Conservation (phyloP, 2,113 vertebrate species). For the Phoenicopterus ruber region DNA sequence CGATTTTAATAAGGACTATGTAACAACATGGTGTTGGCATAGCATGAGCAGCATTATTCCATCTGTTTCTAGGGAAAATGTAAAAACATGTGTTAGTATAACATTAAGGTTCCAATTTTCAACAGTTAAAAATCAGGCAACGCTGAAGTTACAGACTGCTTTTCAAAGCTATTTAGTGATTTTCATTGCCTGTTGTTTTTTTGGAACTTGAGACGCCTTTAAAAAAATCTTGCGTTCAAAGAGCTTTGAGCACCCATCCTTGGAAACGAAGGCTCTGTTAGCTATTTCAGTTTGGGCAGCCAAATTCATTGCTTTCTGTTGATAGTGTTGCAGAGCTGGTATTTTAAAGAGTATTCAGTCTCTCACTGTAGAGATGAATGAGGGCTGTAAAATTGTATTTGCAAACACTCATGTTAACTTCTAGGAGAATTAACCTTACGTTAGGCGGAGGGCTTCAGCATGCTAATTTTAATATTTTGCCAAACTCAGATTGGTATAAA, state of each 20-base stretch:
- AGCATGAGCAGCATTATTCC: conserved; percentile 48
- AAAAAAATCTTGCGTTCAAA: neutral
- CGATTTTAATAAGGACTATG: conserved; percentile 27
- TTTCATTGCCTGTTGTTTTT: neutral
- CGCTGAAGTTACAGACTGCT: neutral
- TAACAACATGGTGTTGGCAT: conserved; percentile 44
- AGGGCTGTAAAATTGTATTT: neutral
- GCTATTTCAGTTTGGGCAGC: neutral
- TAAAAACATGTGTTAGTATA: conserved; percentile 25
- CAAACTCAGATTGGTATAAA: neutral
- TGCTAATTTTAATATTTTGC: neutral
- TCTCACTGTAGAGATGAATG: neutral
- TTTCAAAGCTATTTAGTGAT: neutral
- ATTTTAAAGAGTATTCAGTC: neutral
- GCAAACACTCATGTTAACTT: neutral
- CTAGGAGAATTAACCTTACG: neutral
- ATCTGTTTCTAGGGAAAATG: conserved; percentile 54
- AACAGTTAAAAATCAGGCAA: neutral
- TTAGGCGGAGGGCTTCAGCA: neutral
- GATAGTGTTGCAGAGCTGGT: neutral
- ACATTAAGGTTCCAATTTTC: conserved; percentile 7
- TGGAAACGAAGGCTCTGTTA: neutral
- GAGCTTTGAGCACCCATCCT: neutral
- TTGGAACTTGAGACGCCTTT: neutral
- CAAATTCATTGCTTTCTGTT: neutral